These are phyloP conservation scores for Dendropsophus ebraccatus DNA, from an alignment of 2,113 vertebrate species.

Conservation along the genomic window DNA sequence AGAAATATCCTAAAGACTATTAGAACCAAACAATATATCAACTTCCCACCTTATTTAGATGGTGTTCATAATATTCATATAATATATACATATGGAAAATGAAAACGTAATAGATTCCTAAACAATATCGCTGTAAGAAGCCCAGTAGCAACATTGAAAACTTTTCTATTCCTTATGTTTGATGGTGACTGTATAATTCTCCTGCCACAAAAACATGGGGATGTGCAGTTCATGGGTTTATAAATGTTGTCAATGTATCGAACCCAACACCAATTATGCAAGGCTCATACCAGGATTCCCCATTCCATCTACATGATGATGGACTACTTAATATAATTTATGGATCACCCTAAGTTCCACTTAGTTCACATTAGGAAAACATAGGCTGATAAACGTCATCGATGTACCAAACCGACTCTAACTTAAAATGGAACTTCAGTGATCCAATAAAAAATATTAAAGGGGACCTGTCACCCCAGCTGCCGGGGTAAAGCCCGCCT, in stretches of 20 bases:
- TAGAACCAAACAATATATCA: no score
- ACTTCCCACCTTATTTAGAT: background rate
- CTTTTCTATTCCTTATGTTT: no score
- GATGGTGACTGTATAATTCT: background rate
- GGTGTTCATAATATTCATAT: background rate
- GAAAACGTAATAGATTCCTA: background rate
- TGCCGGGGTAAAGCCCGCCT: no score
- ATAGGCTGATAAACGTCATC: background rate
- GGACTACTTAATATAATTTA: background rate
- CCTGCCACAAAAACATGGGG: background rate
- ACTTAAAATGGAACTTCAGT: no score
- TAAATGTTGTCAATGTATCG: background rate
- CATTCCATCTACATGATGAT: background rate
- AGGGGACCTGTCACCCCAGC: no score
- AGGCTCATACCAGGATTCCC: background rate
- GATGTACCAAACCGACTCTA: background rate
- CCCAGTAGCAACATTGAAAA: background rate
- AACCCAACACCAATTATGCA: background rate
- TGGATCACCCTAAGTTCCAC: no score
- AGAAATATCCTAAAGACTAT: no score
- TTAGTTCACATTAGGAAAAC: no score
- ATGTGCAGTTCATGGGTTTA: background rate
- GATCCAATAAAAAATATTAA: no score
- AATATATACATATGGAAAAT: background rate
- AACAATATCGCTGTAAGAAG: background rate